Evolutionary conservation across 2,113 vertebrate species (phyloP).

Genomic region (Emydocephalus ijimae): DNA sequence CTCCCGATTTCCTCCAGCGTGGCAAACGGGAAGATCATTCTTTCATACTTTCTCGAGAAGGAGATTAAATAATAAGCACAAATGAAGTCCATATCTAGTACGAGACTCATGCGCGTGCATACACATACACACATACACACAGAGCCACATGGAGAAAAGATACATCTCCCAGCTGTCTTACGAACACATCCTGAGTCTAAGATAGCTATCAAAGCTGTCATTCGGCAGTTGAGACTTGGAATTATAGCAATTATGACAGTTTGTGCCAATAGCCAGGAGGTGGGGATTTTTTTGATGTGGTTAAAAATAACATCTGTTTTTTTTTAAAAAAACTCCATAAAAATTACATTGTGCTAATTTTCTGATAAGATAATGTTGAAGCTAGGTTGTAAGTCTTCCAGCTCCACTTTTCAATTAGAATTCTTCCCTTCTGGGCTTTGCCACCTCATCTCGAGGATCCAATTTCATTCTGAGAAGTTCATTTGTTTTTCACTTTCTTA

Average conservation of each 20-base stretch:
- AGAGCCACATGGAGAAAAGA: constrained; percentile 42
- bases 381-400: constrained; percentile 65
- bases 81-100: constrained; percentile 76
- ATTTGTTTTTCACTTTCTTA: constrained; percentile 79
- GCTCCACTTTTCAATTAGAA: constrained; percentile 75
- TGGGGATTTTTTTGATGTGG: constrained; percentile 77
- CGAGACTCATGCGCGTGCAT: constrained; percentile 45
- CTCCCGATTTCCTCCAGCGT: constrained; percentile 72
- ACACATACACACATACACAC: constrained; percentile 38
- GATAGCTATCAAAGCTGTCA: constrained; percentile 75
- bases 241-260: constrained; percentile 82
- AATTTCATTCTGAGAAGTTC: constrained; percentile 65
- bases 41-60: constrained; percentile 71
- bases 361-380: constrained; percentile 79
- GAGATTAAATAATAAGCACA: constrained; percentile 74
- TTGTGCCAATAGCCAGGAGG: constrained; percentile 79
- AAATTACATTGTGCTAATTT: constrained; percentile 83
- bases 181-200: constrained; percentile 60
- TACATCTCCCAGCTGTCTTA: constrained; percentile 69
- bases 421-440: constrained; percentile 70
- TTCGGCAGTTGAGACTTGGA: constrained; percentile 73
- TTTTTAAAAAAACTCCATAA: constrained; percentile 66
- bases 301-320: constrained; percentile 79
- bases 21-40: constrained; percentile 71
- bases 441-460: constrained; percentile 67